A percentile compares a stretch with the other conserved stretches of the same genome.
phyloP scores from a whole-genome alignment of 2,888 invertebrate species.

The Frankliniella intonsa region DNA sequence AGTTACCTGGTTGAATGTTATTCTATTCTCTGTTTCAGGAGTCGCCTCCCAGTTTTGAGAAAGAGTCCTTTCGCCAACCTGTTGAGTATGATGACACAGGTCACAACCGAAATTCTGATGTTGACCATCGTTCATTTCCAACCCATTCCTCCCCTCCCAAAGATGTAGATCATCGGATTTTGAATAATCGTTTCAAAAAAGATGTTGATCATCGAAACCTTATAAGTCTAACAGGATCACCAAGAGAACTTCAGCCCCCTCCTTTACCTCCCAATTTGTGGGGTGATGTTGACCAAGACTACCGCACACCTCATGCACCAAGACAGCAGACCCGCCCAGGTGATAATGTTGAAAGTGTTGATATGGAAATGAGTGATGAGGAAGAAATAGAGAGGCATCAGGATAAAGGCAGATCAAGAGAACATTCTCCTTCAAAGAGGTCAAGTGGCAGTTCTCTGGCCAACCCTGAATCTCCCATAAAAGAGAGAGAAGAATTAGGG shows the following conservation, averaged over 20 bases:
- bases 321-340: slow-evolving; percentile 34
- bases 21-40: neutral
- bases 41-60: slow-evolving; percentile 62
- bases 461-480: slow-evolving; percentile 33
- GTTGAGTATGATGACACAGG: slow-evolving; percentile 60
- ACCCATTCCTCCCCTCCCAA: slow-evolving; percentile 32
- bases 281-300: slow-evolving; percentile 38
- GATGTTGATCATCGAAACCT: slow-evolving; percentile 81
- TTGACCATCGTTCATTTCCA: slow-evolving; percentile 36
- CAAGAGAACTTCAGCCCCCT: slow-evolving; percentile 35
- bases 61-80: slow-evolving; percentile 53
- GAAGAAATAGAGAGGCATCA: slow-evolving; percentile 47
- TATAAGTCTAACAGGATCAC: slow-evolving; percentile 73
- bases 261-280: slow-evolving; percentile 43
- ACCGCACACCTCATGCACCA: slow-evolving; percentile 34
- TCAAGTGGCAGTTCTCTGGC: slow-evolving; percentile 17
- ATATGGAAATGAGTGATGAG: slow-evolving; percentile 84
- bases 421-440: slow-evolving; percentile 30
- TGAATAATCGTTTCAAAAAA: slow-evolving; percentile 36
- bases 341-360: slow-evolving; percentile 74
- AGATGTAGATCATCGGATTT: slow-evolving; percentile 37
- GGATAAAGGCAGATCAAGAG: neutral
- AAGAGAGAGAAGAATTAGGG: slow-evolving; percentile 34
- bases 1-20: neutral
- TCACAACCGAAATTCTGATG: slow-evolving; percentile 31